Base-by-base conservation (phyloP, 2,888 invertebrate genomes). In the Endotricha flammealis region DNA sequence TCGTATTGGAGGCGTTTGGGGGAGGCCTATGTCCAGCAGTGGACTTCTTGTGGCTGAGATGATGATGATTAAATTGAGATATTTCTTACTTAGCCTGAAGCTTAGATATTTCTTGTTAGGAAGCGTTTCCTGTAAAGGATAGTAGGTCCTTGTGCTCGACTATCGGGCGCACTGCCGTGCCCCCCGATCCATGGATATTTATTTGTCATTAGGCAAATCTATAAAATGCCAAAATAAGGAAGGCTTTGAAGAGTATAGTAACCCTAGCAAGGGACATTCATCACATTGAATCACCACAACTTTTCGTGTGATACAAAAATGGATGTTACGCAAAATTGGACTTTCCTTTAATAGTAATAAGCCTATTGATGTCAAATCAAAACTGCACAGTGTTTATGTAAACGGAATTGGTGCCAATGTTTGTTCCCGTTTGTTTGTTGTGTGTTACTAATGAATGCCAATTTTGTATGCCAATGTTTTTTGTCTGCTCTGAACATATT, bases 221-320 rank as follows among this genome's bases (percentile, higher is more conserved):
- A n/a, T n/a, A n/a, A n/a, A n/a, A n/a, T n/a, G n/a, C n/a, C n/a
- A n/a, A n/a, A n/a, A n/a, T n/a, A n/a, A n/a, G n/a, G n/a, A n/a
- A n/a, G 8, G 20, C 20, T 8, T 20, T 7, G 20, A 20, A n/a
- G 20, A 20, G 3, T 20, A 7, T 2, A n/a, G n/a, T n/a, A n/a
- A 44, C 52, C 48, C 45, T 45, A 17, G 27, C 34, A 34, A 35
- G 13, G 46, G 47, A 61, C 50, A 68, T 74, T 74, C 67, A 70
- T 69, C 63, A 67, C 63, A 65, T 53, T 46, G 48, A 53, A 62
- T 53, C 46, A 45, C 43, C 42, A 29, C 29, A 13, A n/a, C 20
- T 13, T 22, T 29, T 32, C 4, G 16, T 25, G 13, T 9, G 12
- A 9, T 6, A 2, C 8, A 11, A 12, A 17, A 27, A n/a, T 14